A percentile compares a stretch with the other conserved stretches of the same genome.
Conservation (phyloP, 2,797 vertebrate genomes). For the Sebastes minor region DNA sequence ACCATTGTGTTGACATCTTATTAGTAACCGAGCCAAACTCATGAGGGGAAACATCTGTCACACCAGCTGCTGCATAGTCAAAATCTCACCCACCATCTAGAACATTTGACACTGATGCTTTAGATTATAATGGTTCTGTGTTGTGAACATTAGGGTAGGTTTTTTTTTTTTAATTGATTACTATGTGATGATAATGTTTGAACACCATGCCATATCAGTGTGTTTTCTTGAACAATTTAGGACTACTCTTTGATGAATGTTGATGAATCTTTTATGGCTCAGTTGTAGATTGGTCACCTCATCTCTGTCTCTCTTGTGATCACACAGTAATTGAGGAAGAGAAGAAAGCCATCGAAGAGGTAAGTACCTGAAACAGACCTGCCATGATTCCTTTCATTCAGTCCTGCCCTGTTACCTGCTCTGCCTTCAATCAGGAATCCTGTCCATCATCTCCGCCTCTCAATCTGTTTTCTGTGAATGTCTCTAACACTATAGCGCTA, state of each 20-base stretch:
- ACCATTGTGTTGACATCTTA: not conserved
- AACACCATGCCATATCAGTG: not conserved
- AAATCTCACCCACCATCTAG: not conserved
- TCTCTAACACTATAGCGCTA: not conserved
- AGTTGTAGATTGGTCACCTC: not conserved
- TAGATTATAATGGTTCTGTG: not conserved
- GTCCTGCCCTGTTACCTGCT: not conserved
- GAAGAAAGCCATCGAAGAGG: not conserved
- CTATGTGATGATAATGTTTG: not conserved
- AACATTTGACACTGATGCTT: not conserved
- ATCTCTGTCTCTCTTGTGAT: not conserved
- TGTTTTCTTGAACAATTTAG: not conserved
- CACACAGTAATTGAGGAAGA: not conserved
- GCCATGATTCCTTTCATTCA: not conserved
- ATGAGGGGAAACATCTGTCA: not conserved
- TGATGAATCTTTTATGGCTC: not conserved
- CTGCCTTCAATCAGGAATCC: not conserved
- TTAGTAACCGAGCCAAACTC: constrained; percentile 12
- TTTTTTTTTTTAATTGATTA: not conserved
- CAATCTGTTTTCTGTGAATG: not conserved
- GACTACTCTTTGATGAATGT: not conserved
- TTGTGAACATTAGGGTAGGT: not conserved
- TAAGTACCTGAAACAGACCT: constrained; percentile 19
- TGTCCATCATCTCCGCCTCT: not conserved
- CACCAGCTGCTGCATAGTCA: constrained; percentile 1